Percentiles rank a stretch among this genome's conserved stretches.
Evolutionary conservation across 2,113 vertebrate genomes (phyloP).

Genomic region (Rhabdomys dilectus): DNA sequence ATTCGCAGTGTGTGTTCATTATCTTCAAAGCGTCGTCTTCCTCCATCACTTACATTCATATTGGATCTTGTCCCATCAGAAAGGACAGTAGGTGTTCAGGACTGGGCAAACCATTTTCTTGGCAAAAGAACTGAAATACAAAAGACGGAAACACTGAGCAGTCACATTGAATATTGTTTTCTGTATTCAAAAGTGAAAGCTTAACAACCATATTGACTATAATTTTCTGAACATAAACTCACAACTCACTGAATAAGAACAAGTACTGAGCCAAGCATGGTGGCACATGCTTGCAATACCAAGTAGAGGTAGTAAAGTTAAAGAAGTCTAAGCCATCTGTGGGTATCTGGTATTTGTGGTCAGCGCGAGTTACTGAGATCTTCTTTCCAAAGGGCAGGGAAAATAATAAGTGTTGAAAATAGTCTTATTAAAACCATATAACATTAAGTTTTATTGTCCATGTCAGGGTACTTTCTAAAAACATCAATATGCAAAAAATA

Average conservation of each 20-base stretch:
- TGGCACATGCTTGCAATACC: background rate
- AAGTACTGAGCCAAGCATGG: background rate
- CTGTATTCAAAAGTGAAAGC: slow-evolving; percentile 32
- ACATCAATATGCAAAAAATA: background rate
- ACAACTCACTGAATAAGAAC: background rate
- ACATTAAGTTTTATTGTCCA: background rate
- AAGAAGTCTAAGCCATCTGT: background rate
- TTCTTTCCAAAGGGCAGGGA: background rate
- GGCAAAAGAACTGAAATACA: slow-evolving; percentile 89
- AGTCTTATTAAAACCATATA: background rate
- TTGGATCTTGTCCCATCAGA: slow-evolving; percentile 96
- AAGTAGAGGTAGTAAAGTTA: background rate
- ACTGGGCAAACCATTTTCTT: slow-evolving; percentile 84
- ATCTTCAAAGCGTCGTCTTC: slow-evolving; percentile 98
- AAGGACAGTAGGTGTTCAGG: slow-evolving; percentile 87
- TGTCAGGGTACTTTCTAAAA: background rate
- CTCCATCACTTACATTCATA: slow-evolving; percentile 98
- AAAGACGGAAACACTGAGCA: slow-evolving; percentile 61
- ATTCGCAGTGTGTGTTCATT: slow-evolving; percentile 95
- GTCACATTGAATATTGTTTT: slow-evolving; percentile 28
- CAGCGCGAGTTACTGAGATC: background rate
- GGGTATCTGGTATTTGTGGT: background rate
- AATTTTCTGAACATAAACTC: slow-evolving; percentile 26
- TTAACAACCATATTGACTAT: background rate
- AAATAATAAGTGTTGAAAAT: background rate